phyloP scores from a whole-genome alignment of 2,797 vertebrate genomes.

The Champsocephalus esox region DNA sequence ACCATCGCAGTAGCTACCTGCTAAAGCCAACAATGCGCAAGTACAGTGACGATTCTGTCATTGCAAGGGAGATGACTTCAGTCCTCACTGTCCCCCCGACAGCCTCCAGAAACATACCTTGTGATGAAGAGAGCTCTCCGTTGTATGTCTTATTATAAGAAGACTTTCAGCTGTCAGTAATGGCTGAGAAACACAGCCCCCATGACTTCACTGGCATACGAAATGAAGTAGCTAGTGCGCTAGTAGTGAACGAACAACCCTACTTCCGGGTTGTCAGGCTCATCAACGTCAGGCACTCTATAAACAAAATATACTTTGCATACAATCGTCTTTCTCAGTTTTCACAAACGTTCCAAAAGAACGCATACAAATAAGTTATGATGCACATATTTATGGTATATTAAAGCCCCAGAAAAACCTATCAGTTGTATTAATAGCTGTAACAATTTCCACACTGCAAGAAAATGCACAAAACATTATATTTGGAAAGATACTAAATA shows the following conservation, averaged over 20 bases:
- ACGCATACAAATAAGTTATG: not conserved
- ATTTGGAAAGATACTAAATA: no score
- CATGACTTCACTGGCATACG: slow-evolving; percentile 77
- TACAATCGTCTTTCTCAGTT: not conserved
- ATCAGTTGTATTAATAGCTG: not conserved
- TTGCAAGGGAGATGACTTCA: not conserved
- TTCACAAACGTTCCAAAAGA: not conserved
- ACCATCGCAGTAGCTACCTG: slow-evolving; percentile 30
- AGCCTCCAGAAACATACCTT: slow-evolving; percentile 60
- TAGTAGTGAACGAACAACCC: slow-evolving; percentile 14
- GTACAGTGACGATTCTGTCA: slow-evolving; percentile 34
- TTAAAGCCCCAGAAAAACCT: not conserved
- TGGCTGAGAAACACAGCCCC: slow-evolving; percentile 68
- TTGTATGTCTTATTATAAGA: slow-evolving; percentile 6
- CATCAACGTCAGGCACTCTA: slow-evolving; percentile 22
- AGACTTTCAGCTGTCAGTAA: slow-evolving; percentile 63
- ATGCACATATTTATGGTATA: not conserved
- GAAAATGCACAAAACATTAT: no score
- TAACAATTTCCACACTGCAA: not conserved
- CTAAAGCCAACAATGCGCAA: slow-evolving; percentile 67
- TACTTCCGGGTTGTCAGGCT: slow-evolving; percentile 71
- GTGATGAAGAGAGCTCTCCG: slow-evolving; percentile 24
- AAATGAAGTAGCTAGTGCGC: slow-evolving; percentile 59
- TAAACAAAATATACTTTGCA: not conserved
- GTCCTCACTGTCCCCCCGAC: not conserved